These are phyloP conservation scores for Equus przewalskii DNA, from an alignment of 2,113 vertebrate species.

Conservation along the genomic window DNA sequence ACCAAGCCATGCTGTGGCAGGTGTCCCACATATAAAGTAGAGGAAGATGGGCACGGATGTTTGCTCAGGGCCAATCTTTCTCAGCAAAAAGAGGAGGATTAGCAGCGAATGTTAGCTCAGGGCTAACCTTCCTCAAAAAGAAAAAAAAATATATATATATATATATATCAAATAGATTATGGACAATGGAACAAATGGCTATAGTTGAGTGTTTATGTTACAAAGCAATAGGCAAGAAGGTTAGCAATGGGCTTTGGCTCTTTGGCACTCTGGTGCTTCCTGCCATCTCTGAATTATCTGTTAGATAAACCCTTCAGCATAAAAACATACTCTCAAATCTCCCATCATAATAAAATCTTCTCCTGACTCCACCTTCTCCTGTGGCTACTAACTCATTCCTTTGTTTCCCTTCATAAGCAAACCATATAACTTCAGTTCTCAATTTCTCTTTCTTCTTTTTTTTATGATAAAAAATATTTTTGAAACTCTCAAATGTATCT, in stretches of 20 bases:
- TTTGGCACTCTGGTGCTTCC: not conserved
- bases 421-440: not conserved
- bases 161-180: not conserved
- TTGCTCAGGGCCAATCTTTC: too few relatives aligned
- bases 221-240: not conserved
- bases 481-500: not conserved
- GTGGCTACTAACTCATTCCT: not conserved
- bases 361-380: not conserved
- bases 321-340: not conserved
- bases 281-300: not conserved
- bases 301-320: not conserved
- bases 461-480: not conserved
- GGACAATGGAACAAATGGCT: not conserved
- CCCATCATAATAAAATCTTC: not conserved
- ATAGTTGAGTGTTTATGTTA: not conserved
- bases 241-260: not conserved
- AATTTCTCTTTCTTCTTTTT: constrained; percentile 16
- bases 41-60: too few relatives aligned
- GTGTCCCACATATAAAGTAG: too few relatives aligned
- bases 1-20: too few relatives aligned
- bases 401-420: not conserved
- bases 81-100: too few relatives aligned
- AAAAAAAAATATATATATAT: too few relatives aligned
- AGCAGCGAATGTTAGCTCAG: too few relatives aligned
- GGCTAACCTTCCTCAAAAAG: too few relatives aligned